These are phyloP conservation scores for Anthophora plumipes DNA, from an alignment of 2,888 invertebrate species.

Conservation along the genomic window DNA sequence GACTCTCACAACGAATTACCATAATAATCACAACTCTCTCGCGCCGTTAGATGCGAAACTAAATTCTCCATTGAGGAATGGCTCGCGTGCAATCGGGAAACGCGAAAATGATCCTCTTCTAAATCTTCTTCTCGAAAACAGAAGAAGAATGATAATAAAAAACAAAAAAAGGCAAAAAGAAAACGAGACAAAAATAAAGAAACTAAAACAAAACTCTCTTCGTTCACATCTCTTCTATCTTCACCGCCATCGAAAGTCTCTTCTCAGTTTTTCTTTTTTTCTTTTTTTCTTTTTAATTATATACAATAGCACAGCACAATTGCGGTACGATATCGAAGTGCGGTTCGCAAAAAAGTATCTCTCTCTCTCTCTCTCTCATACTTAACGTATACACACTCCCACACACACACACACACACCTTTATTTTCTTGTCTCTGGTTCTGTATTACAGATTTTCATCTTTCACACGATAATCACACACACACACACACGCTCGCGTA, in stretches of 20 bases:
- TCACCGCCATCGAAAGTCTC: conserved; percentile 21
- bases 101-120: conserved; percentile 35
- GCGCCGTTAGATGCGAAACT: conserved; percentile 14
- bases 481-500: conserved; percentile 3
- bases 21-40: conserved; percentile 1
- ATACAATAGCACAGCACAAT: conserved; percentile 78
- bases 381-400: neutral
- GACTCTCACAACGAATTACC: neutral
- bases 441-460: neutral
- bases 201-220: neutral
- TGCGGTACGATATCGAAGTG: conserved; percentile 75
- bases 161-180: no score
- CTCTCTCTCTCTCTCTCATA: conserved; percentile 18
- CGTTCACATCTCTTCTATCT: conserved; percentile 18
- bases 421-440: conserved; percentile 41
- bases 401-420: neutral
- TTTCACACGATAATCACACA: neutral
- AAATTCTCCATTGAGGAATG: conserved; percentile 8
- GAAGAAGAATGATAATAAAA: no score
- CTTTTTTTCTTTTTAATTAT: conserved; percentile 65
- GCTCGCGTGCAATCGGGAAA: conserved; percentile 49
- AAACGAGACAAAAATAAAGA: no score
- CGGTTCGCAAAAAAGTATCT: conserved; percentile 69
- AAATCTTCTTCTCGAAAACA: no score
- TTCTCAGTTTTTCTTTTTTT: conserved; percentile 3